phyloP scores from a whole-genome alignment of 1,140 invertebrate genomes.

The Drosophila truncata region DNA sequence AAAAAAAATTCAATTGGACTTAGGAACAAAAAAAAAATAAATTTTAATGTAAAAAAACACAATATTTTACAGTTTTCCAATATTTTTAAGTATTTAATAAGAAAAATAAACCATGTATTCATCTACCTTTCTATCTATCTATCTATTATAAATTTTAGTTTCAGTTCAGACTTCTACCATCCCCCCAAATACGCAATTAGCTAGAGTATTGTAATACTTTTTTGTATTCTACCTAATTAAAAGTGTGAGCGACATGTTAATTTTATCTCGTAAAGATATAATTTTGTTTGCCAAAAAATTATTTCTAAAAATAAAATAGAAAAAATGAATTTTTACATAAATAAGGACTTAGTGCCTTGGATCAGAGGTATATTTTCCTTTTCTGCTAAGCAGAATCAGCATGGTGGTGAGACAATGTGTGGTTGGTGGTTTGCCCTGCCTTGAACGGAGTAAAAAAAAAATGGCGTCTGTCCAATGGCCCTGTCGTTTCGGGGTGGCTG shows the following conservation, averaged over 20 bases:
- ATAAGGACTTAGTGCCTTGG: no score
- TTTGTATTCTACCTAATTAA: no score
- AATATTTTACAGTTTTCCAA: no score
- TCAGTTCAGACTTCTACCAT: no score
- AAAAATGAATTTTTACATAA: neutral
- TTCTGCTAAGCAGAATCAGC: neutral
- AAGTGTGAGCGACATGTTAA: neutral
- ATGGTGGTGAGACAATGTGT: constrained; percentile 2
- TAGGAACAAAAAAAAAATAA: no score
- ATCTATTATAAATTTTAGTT: no score
- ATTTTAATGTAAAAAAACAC: no score
- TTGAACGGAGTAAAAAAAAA: neutral
- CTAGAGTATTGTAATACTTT: neutral
- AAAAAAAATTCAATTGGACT: neutral
- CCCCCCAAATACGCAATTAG: no score
- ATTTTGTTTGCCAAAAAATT: neutral
- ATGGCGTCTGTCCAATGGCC: constrained; percentile 2
- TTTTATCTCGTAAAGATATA: neutral
- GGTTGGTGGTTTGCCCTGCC: neutral
- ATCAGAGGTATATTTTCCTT: no score
- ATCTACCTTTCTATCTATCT: no score
- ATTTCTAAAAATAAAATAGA: neutral
- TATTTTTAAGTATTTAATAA: no score
- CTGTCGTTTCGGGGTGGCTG: neutral
- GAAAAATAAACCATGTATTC: no score